A percentile compares a stretch with the other conserved stretches of the same genome.
Evolutionary conservation across 2,113 vertebrate species (phyloP).

Genomic region (Trematomus loennbergii): DNA sequence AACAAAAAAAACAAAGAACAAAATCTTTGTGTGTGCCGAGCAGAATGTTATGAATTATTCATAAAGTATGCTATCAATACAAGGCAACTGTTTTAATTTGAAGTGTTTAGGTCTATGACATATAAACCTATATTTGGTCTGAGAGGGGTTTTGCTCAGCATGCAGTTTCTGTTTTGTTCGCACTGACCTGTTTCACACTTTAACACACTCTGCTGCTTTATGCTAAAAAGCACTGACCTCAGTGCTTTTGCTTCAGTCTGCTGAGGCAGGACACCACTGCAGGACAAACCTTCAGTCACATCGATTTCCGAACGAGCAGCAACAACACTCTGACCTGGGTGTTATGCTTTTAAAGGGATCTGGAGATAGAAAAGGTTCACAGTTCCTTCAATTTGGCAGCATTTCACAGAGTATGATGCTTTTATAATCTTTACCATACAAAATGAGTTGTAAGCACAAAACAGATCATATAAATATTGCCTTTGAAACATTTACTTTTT

Average conservation of each 20-base stretch:
- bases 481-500: not conserved
- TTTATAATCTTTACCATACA: not conserved
- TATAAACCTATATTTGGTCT: not conserved
- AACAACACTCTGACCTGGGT: not conserved
- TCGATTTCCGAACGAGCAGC: conserved; percentile 18
- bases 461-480: not conserved
- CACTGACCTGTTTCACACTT: not conserved
- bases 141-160: not conserved
- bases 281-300: conserved; percentile 23
- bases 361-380: not conserved
- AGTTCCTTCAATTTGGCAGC: not conserved
- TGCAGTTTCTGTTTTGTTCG: not conserved
- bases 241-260: not conserved
- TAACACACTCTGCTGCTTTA: not conserved
- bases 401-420: not conserved
- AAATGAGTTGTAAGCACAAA: not conserved
- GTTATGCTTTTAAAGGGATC: not conserved
- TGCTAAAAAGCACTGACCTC: conserved; percentile 38
- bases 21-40: not conserved
- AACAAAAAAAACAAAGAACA: not conserved
- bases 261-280: conserved; percentile 28
- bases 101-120: not conserved
- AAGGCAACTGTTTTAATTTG: not conserved
- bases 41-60: not conserved
- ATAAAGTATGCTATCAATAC: too few species aligned